These are phyloP conservation scores for Strix occidentalis DNA, from an alignment of 2,797 vertebrate species.

Conservation along the genomic window DNA sequence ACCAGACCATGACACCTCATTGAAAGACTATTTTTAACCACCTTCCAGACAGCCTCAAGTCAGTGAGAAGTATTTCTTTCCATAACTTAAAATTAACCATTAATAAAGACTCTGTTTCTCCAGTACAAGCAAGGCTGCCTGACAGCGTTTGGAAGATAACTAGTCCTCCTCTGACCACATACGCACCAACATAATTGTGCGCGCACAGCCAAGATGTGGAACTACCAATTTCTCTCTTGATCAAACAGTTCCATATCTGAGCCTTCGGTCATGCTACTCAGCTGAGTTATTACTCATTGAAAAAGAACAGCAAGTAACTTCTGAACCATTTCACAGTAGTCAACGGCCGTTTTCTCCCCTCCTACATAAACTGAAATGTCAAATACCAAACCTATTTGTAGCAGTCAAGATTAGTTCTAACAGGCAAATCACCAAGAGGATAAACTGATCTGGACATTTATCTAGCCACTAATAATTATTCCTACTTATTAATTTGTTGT, in stretches of 20 bases:
- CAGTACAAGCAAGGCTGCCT: not conserved
- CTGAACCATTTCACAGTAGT: constrained; percentile 16
- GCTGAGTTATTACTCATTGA: constrained; percentile 24
- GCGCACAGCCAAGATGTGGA: not conserved
- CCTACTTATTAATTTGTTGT: not conserved
- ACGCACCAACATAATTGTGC: not conserved
- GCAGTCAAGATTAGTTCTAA: constrained; percentile 30
- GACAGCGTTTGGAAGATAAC: not conserved
- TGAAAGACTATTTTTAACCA: not conserved
- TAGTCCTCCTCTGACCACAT: not conserved
- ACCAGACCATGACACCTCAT: not conserved
- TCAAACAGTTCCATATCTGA: not conserved
- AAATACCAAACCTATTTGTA: constrained; percentile 61
- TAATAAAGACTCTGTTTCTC: not conserved
- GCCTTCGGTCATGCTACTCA: not conserved
- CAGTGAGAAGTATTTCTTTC: not conserved
- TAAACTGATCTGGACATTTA: constrained; percentile 6
- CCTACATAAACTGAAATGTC: constrained; percentile 50
- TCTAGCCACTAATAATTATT: not conserved
- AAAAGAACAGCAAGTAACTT: constrained; percentile 49
- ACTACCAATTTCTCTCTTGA: not conserved
- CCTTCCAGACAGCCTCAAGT: not conserved
- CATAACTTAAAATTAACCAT: not conserved
- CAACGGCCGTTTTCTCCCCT: constrained; percentile 17
- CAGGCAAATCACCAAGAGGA: not conserved